Conservation (phyloP, 2,797 vertebrate species). For the Gymnothorax reevesii region DNA sequence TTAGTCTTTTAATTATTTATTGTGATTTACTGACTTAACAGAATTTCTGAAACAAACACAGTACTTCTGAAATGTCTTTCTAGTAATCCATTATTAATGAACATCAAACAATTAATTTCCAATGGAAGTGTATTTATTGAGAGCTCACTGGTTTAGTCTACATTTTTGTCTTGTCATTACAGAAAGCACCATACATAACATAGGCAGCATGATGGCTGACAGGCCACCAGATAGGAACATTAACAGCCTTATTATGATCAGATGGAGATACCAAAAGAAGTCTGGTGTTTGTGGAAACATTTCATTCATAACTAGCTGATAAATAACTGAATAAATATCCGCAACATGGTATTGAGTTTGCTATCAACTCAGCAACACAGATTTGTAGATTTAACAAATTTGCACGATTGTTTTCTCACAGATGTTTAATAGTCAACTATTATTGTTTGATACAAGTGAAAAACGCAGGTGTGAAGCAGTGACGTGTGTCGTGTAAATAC, state of each 20-base stretch:
- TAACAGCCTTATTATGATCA: not conserved
- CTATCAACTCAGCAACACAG: not conserved
- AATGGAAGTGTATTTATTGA: not conserved
- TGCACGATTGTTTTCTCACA: not conserved
- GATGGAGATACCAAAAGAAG: not conserved
- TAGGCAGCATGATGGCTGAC: not conserved
- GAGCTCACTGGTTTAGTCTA: not conserved
- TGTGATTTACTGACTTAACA: not conserved
- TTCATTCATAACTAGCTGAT: not conserved
- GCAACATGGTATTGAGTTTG: not conserved
- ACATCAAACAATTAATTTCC: not conserved
- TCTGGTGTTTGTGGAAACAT: not conserved
- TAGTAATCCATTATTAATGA: not conserved
- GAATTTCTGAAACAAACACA: slow-evolving; percentile 5
- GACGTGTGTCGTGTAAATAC: not conserved
- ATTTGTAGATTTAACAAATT: not conserved
- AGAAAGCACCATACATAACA: not conserved
- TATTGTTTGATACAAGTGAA: not conserved
- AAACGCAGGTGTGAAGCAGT: not conserved
- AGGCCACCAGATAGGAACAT: not conserved
- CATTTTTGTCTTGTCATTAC: slow-evolving; percentile 8
- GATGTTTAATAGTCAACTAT: not conserved
- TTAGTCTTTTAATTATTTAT: not conserved
- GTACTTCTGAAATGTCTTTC: not conserved
- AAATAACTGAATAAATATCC: not conserved